These are phyloP conservation scores for Argyrosomus regius DNA, from an alignment of 2,797 vertebrate genomes.

Conservation along the genomic window DNA sequence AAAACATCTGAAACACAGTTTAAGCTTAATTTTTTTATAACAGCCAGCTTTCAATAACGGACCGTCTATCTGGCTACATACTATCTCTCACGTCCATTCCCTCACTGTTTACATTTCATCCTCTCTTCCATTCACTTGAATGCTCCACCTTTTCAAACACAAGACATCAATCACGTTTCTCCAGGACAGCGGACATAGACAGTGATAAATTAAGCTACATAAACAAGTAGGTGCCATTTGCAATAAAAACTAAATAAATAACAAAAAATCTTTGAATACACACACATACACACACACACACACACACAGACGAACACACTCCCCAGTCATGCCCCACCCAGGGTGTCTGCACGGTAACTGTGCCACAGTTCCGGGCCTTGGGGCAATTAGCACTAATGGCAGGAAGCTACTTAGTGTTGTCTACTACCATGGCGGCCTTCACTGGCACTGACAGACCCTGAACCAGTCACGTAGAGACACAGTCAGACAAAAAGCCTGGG, in stretches of 20 bases:
- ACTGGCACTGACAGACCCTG: conserved; percentile 73
- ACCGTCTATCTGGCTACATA: conserved; percentile 7
- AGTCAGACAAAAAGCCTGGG: conserved; percentile 59
- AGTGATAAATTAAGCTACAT: background rate
- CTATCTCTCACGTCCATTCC: background rate
- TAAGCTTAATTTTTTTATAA: too few species aligned
- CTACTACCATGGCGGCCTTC: conserved; percentile 77
- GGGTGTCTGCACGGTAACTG: conserved; percentile 74
- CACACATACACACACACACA: conserved; percentile 25
- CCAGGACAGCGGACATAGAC: background rate
- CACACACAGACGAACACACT: conserved; percentile 45
- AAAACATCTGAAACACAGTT: too few species aligned
- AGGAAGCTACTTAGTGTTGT: conserved; percentile 89
- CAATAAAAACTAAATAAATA: conserved; percentile 28
- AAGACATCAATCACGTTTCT: background rate
- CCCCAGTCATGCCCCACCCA: conserved; percentile 79
- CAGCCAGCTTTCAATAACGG: conserved; percentile 1
- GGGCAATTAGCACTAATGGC: conserved; percentile 86
- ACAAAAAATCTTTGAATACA: conserved; percentile 32
- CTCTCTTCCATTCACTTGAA: conserved; percentile 1
- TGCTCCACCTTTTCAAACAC: background rate
- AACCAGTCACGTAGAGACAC: conserved; percentile 84
- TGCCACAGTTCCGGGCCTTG: conserved; percentile 62
- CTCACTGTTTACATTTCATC: background rate
- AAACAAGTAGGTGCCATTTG: conserved; percentile 25